Base-by-base conservation (phyloP, 1,140 invertebrate genomes). In the Nylanderia fulva region DNA sequence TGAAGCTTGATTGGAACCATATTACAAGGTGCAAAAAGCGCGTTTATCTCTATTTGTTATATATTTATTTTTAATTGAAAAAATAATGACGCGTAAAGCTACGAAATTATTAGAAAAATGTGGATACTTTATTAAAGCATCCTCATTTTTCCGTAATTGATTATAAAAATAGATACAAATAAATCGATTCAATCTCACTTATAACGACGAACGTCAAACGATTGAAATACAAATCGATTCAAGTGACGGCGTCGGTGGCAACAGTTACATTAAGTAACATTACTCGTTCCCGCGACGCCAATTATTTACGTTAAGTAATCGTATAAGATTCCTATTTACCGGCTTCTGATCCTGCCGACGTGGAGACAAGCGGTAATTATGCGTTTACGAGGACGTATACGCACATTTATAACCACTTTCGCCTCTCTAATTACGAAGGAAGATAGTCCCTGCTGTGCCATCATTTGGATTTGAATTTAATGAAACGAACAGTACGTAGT, bases 301-400 rank as follows among this genome's bases (percentile, higher is more conserved):
- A 89, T 89, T 89, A 89, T 87, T 89, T 82, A 71, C 87, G 58
- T 89, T 89, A 89, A 89, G 88, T 89, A 89, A 89, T 86, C 87
- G 87, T 80, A 86, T 89, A 85, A 84, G 88, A 89, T 86, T 86
- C 88, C 63, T 54, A 76, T 60, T 54, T 82, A 15, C 60, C 45
- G 79, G 79, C 88, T 89, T 89, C 88, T 89, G 88, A 89, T 89
- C 88, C 68, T 85, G 88, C 87, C 87, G 88, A 89, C 79, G 63
- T 63, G 68, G 72, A 84, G 88, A 89, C 88, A 89, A 88, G 87
- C 85, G 68, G 80, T 89, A 89, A 89, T 89, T 89, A 89, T 89
- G 88, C 88, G 80, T 89, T 89, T 89, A 86, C 85, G 88, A 86
- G 88, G 75, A 89, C 88, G 87, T 52, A 21, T 77, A 58, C 33